Base-by-base conservation (phyloP, 2,888 invertebrate genomes). In the Plebejus melissa region DNA sequence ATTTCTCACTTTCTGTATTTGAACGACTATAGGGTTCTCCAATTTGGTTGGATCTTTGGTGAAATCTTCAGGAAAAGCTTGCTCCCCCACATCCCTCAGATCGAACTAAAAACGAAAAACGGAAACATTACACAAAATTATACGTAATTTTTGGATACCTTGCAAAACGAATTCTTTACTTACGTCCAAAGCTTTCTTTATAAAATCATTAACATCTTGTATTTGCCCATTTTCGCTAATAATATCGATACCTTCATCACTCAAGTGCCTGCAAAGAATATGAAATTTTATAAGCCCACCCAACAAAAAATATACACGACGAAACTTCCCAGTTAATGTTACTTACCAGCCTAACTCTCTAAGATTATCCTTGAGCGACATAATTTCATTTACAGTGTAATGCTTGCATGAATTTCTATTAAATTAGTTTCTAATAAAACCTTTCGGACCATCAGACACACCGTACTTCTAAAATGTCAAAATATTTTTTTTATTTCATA, bases 1-100 rank as follows among this genome's bases (percentile, higher is more conserved):
- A 91, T 98, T 98, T 16, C 97, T 95, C 74, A 98, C 94, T 90
- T 98, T 98, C 86, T 97, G 96, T 82, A 98, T 95, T 94, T 98
- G 98, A 70, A 98, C 93, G 58, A 98, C 96, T 79, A 98, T 92
- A n/a, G 94, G 90, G 28, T 92, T 94, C 76, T 93, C 89, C 74
- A 95, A 84, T 79, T 93, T 94, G 54, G 88, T 81, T 36, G 93
- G 91, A 74, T 94, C 94, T 84, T 96, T 96, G 77, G 94, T 90
- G 76, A 96, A 92, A 69, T 96, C 96, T 77, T 95, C 95, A n/a
- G 96, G 95, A 79, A 97, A 94, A 76, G 96, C 95, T 75, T 95
- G 95, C 75, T 95, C 96, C n/a, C 97, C 97, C 80, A 97, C 96
- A 84, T 98, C 97, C 84, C 96, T 95, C 79, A 98, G 94, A 90